Conservation (phyloP, 2,113 vertebrate species). For the Dendropsophus ebraccatus region DNA sequence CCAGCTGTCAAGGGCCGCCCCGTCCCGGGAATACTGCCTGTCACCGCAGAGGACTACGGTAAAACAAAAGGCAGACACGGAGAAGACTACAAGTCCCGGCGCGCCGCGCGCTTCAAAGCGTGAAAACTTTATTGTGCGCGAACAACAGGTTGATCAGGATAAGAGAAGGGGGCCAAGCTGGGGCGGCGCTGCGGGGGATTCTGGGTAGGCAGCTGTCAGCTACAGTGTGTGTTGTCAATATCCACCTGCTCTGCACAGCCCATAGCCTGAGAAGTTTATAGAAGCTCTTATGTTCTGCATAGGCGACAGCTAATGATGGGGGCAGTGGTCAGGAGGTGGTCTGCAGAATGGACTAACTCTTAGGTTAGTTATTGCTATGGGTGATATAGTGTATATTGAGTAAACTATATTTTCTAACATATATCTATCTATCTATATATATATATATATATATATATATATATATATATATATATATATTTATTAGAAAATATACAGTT, state of each 20-base stretch:
- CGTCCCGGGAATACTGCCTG: too few relatives aligned
- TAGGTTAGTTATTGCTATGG: neutral
- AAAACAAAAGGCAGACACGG: neutral
- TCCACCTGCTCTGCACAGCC: neutral
- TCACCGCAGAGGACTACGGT: neutral
- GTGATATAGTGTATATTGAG: too few relatives aligned
- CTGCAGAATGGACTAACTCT: neutral
- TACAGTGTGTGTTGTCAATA: neutral
- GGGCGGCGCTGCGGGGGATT: neutral
- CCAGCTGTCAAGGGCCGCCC: neutral
- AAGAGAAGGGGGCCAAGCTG: neutral
- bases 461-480: too few relatives aligned
- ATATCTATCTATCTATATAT: too few relatives aligned
- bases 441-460: too few relatives aligned
- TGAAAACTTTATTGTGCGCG: neutral
- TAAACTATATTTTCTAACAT: too few relatives aligned
- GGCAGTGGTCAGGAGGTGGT: neutral
- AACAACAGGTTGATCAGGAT: neutral
- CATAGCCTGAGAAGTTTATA: neutral
- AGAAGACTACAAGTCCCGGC: slow-evolving; percentile 32
- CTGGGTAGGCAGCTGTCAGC: slow-evolving; percentile 27
- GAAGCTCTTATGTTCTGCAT: neutral
- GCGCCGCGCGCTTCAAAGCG: neutral
- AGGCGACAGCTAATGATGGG: neutral
- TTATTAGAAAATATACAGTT: too few relatives aligned